Base-by-base conservation (phyloP, 2,888 invertebrate genomes). In the Hedychridium roseum region DNA sequence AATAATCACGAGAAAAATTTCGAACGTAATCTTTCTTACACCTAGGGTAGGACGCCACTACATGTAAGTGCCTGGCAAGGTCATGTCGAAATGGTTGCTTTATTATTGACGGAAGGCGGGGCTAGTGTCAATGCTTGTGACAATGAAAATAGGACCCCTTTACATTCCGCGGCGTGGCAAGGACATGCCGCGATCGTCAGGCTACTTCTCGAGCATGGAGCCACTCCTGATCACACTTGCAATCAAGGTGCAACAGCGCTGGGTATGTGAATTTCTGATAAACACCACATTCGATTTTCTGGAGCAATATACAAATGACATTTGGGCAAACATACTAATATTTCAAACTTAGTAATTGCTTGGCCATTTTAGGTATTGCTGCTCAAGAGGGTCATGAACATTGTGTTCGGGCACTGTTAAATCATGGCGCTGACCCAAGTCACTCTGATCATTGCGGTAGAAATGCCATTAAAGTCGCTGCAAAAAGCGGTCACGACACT, bases 81-180 rank as follows among this genome's bases (percentile, higher is more conserved):
- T 0, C 96, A 97, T 73, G 86, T 88, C 0, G 94, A 95, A 57
- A 94, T 96, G 92, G 95, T 95, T 0, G 89, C 90, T 53, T 79
- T 94, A 20, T 81, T 97, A 17, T 84, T 97, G 37, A 86, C 86
- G 64, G 84, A 88, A 80, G 91, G 91, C n/a, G 87, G 88, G 41
- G 94, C 95, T 1, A 85, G 88, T 66, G 92, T 95, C 1, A 94
- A 97, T 76, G 92, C 92, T 0, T 88, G 90, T 55, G 95, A 95
- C 80, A 85, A 90, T 55, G 94, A 94, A 78, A 86, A 87, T 56
- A 85, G 97, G 49, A 94, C 95, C 0, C 93, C 97, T 0, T 81
- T 97, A 54, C 97, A 97, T 81, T 94, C 94, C 23, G 96, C 96
- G 11, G 92, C 95, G 40, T 97, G 97, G 97, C 93, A 97, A 74